Conservation (phyloP, 64 coral and sea anemone genomes). For the Montipora foliosa region DNA sequence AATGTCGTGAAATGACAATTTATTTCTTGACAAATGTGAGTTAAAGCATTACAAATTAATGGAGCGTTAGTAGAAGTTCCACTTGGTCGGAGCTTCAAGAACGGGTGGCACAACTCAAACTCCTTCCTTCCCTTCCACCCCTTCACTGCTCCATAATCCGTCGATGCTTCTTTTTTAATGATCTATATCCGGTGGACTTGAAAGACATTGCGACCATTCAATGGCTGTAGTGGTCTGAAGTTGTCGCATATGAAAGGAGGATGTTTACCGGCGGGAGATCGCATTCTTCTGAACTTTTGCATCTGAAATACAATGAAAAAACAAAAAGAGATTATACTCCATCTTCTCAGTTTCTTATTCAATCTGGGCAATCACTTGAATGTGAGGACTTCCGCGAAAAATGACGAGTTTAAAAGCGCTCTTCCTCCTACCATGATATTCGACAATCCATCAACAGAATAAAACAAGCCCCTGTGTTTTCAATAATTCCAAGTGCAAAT, state of each 20-base stretch:
- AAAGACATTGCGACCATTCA: constrained; percentile 19
- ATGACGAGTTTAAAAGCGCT: not conserved
- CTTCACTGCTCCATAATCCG: not conserved
- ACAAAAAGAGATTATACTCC: not conserved
- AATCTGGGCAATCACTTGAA: not conserved
- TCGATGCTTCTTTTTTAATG: not conserved
- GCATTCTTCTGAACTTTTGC: constrained; percentile 16
- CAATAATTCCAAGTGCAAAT: not conserved
- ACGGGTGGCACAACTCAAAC: not conserved
- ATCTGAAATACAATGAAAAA: constrained; percentile 7
- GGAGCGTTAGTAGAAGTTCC: not conserved
- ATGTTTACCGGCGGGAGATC: not conserved
- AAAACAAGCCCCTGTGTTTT: not conserved
- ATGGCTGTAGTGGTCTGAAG: constrained; percentile 39
- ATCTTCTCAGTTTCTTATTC: no score
- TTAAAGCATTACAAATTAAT: not conserved
- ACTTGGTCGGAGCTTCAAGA: not conserved
- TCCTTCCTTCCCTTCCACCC: not conserved
- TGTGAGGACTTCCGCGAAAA: no score
- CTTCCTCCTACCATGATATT: not conserved
- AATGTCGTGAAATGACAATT: not conserved
- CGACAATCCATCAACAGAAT: not conserved
- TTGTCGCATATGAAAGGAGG: constrained; percentile 55
- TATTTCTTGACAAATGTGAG: not conserved
- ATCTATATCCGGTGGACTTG: not conserved